phyloP scores from a whole-genome alignment of 2,888 invertebrate genomes.

The Rhynchonema sp. region DNA sequence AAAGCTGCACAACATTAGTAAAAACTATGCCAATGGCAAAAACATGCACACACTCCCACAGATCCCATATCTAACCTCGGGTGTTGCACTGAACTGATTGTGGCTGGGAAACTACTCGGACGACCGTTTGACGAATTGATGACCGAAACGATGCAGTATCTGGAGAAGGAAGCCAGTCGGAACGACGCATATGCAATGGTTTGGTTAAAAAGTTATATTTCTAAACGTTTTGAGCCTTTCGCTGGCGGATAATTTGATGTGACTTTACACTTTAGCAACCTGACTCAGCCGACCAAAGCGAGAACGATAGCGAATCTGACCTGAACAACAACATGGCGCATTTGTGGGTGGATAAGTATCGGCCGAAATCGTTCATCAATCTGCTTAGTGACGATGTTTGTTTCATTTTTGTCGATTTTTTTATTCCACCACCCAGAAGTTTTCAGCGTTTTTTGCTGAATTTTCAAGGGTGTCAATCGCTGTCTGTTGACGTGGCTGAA shows the following conservation, averaged over 20 bases:
- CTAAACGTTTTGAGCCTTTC: background rate
- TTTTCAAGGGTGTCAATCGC: conserved; percentile 52
- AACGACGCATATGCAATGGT: too few species aligned
- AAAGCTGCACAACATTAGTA: background rate
- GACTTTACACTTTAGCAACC: too few species aligned
- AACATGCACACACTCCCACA: background rate
- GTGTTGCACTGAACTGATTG: background rate
- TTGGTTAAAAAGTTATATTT: too few species aligned
- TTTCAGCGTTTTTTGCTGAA: conserved; percentile 2
- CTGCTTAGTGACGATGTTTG: conserved; percentile 81
- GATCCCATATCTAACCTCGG: too few species aligned
- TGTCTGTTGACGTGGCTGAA: conserved; percentile 76
- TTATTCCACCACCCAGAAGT: too few species aligned
- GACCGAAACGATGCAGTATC: too few species aligned
- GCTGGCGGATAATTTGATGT: background rate
- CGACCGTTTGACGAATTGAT: too few species aligned
- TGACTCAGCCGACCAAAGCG: too few species aligned
- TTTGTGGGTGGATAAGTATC: conserved; percentile 81
- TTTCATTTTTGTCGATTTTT: too few species aligned
- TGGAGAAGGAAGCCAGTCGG: too few species aligned
- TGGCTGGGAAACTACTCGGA: background rate
- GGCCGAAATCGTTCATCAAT: conserved; percentile 63
- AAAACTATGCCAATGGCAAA: background rate
- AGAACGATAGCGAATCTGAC: too few species aligned
- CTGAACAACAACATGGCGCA: background rate